Base-by-base conservation (phyloP, 2,888 invertebrate genomes). In the Reticulitermes lucifugus region DNA sequence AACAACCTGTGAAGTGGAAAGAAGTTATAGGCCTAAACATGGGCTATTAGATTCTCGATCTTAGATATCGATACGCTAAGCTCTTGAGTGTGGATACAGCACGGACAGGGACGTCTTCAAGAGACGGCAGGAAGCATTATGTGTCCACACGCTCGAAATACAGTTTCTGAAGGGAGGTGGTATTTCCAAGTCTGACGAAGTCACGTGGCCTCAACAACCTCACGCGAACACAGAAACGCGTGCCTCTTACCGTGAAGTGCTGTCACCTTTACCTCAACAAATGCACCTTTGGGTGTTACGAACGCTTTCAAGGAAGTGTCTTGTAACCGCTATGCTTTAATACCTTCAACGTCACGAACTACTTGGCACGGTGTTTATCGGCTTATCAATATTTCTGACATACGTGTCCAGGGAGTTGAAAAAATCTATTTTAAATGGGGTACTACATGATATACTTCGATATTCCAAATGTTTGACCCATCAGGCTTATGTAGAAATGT, bases 201-300 rank as follows among this genome's bases (percentile, higher is more conserved):
- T 65, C 65, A 65, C 25, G 65, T 65, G 65, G n/a, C 65, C 6
- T 7, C 25, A 65, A 12, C 65, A 46, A 12, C n/a, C 65, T 65
- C 65, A 65, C 65, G 65, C 65, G 60, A 60, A 25, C 10, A 65
- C n/a, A 65, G 12, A 65, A 65, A 65, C 65, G 65, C n/a, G n/a
- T 65, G 25, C 4, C 25, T 65, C 65, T 65, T 65, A 65, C 3
- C 65, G 65, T 65, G 65, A n/a, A 9, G 65, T 65, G 65, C 25
- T 73, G 73, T 12, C 73, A 73, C 73, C 73, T 41, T 73, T 18
- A 73, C 73, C 73, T 18, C 41, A 73, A 21, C 35, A 73, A 73
- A 73, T 73, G 21, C 14, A 41, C 41, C 73, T 73, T 29, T 12
- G 4, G 41, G 73, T 73, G 73, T 41, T 73, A 41, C 7, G 41